These are phyloP conservation scores for Morus bassanus DNA, from an alignment of 2,797 vertebrate genomes.

Conservation along the genomic window DNA sequence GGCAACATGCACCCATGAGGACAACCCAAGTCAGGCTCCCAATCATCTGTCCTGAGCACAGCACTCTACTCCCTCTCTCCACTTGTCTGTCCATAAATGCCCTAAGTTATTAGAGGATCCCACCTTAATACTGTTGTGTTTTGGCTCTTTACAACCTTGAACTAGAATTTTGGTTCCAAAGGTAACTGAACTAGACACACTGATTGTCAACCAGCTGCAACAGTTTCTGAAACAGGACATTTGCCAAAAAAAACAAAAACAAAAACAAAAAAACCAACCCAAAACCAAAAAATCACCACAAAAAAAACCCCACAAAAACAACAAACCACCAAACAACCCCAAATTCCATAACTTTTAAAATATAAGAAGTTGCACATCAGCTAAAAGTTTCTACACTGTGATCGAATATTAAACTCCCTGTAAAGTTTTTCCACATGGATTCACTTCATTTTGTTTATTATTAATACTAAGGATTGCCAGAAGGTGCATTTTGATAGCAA, in stretches of 20 bases:
- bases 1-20: fast-evolving
- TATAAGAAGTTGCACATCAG: background rate
- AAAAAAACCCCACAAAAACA: no score
- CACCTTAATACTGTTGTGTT: background rate
- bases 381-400: background rate
- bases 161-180: background rate
- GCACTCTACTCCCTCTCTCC: background rate
- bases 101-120: background rate
- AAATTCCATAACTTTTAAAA: background rate
- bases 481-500: background rate
- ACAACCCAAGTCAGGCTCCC: background rate
- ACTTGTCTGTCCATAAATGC: background rate
- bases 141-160: background rate
- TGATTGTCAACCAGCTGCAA: background rate
- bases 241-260: background rate
- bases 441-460: background rate
- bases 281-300: no score
- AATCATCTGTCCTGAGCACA: background rate
- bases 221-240: background rate
- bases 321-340: background rate
- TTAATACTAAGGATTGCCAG: background rate
- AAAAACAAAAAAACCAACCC: no score
- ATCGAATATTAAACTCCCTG: background rate
- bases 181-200: background rate
- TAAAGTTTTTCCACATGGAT: background rate